A percentile compares a stretch with the other conserved stretches of the same genome.
phyloP scores from a whole-genome alignment of 2,888 invertebrate species.

The Amaurobius ferox region DNA sequence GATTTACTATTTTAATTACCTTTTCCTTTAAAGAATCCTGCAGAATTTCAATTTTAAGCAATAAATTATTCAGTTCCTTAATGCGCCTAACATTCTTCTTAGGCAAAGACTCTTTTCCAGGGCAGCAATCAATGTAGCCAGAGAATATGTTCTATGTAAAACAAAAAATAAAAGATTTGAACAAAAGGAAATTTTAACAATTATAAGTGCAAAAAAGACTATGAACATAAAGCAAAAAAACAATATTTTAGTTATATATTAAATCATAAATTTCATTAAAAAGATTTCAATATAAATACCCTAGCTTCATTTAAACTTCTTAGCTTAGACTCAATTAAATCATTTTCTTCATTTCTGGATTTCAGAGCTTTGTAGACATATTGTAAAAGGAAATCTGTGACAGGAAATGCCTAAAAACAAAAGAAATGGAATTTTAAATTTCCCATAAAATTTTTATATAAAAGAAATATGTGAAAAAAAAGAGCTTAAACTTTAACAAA shows the following conservation, averaged over 20 bases:
- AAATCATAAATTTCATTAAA: too few species aligned
- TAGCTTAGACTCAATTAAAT: slow-evolving; percentile 20
- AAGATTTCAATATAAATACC: neutral
- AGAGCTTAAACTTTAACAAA: too few species aligned
- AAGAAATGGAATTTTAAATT: too few species aligned
- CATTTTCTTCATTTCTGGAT: slow-evolving; percentile 32
- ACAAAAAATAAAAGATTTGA: neutral
- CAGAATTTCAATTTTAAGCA: neutral
- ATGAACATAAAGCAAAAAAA: neutral
- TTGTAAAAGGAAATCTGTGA: neutral
- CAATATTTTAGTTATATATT: too few species aligned
- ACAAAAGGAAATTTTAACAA: too few species aligned
- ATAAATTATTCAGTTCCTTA: neutral
- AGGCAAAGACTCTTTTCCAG: neutral
- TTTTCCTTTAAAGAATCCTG: neutral
- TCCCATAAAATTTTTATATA: too few species aligned
- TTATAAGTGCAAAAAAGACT: neutral
- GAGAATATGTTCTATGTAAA: neutral
- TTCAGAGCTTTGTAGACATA: slow-evolving; percentile 9
- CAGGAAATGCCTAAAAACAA: slow-evolving; percentile 21
- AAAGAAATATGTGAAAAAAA: too few species aligned
- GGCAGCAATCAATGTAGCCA: neutral
- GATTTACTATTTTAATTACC: too few species aligned
- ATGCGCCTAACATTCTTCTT: neutral
- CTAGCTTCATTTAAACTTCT: slow-evolving; percentile 24